A percentile compares a stretch with the other conserved stretches of the same genome.
These are phyloP conservation scores for Oegoconia quadripuncta DNA, from an alignment of 2,888 invertebrate genomes.

Conservation along the genomic window DNA sequence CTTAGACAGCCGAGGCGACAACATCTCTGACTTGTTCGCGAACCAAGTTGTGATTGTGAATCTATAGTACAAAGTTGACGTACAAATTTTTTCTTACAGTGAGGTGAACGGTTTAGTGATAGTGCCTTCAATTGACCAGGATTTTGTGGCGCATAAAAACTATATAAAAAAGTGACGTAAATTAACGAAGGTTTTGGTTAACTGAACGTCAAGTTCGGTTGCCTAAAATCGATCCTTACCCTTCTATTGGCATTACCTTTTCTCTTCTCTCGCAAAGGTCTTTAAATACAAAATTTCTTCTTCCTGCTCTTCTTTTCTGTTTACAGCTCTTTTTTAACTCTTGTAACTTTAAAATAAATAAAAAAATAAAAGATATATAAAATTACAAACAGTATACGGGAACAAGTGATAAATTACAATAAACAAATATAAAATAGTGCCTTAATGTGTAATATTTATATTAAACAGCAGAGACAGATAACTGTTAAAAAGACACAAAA, in stretches of 20 bases:
- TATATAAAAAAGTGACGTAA: conserved; percentile 44
- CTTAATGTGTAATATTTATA: conserved; percentile 56
- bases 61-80: conserved; percentile 73
- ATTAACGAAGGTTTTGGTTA: conserved; percentile 58
- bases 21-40: conserved; percentile 55
- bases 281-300: conserved; percentile 51
- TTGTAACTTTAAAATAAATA: conserved; percentile 27
- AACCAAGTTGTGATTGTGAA: conserved; percentile 65
- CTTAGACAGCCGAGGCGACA: conserved; percentile 60
- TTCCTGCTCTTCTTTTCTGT: conserved; percentile 62
- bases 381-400: conserved; percentile 52
- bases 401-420: conserved; percentile 54
- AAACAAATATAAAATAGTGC: conserved; percentile 63
- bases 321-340: conserved; percentile 63
- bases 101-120: conserved; percentile 66
- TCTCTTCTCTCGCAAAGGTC: conserved; percentile 18
- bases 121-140: conserved; percentile 67
- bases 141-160: conserved; percentile 33
- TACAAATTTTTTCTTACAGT: conserved; percentile 67
- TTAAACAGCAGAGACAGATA: conserved; percentile 53
- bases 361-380: conserved; percentile 28
- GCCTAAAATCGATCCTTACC: conserved; percentile 46
- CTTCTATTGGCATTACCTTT: conserved; percentile 34
- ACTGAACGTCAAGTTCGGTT: conserved; percentile 46
- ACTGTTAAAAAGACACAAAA: conserved; percentile 68